These are phyloP conservation scores for Bucco capensis DNA, from an alignment of 2,113 vertebrate genomes.

Conservation along the genomic window DNA sequence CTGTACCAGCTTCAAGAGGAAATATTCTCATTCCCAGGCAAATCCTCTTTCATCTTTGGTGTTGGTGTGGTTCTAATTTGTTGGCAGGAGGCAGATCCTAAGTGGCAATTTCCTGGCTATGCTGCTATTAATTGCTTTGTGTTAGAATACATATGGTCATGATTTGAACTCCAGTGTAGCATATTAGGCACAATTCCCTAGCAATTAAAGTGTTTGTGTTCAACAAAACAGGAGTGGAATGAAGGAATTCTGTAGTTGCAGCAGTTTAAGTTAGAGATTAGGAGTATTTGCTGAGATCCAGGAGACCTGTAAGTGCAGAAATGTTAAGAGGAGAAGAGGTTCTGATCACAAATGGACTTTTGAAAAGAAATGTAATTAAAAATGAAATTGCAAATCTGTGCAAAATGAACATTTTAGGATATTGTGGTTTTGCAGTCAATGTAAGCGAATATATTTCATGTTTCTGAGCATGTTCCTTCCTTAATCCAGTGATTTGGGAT, in stretches of 20 bases:
- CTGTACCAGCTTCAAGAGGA: background rate
- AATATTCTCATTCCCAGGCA: background rate
- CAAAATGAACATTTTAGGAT: background rate
- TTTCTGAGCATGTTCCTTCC: background rate
- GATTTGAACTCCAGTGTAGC: background rate
- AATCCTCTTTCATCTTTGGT: background rate
- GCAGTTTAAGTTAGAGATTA: background rate
- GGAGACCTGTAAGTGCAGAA: background rate
- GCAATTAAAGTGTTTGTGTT: background rate
- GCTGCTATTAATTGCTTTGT: background rate
- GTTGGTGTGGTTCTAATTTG: background rate
- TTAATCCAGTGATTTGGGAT: background rate
- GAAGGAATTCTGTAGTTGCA: background rate
- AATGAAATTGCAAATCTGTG: background rate
- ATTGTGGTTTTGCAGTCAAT: background rate
- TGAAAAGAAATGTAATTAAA: too few relatives aligned
- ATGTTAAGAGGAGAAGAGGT: background rate
- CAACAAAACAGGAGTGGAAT: background rate
- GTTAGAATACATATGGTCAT: background rate
- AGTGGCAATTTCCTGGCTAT: background rate
- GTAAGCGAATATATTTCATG: rapidly evolving
- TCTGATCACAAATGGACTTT: background rate
- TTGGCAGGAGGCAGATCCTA: background rate
- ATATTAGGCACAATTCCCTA: background rate
- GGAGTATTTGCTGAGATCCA: background rate